These are phyloP conservation scores for Cetonia aurata DNA, from an alignment of 2,888 invertebrate species.

Conservation along the genomic window DNA sequence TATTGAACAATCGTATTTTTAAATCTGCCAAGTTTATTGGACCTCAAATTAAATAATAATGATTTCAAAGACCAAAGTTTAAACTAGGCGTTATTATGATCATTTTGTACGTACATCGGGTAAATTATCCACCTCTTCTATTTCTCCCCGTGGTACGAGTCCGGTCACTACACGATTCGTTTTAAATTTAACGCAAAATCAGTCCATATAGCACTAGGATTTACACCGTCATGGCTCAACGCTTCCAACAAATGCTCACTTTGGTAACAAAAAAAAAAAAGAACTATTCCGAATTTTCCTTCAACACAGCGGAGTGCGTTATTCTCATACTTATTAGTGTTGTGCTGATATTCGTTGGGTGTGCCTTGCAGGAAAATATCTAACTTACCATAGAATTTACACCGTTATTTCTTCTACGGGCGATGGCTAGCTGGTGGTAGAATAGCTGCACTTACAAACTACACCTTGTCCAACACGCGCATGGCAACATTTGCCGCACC, in stretches of 20 bases:
- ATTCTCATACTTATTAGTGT: constrained; percentile 53
- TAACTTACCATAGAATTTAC: constrained; percentile 55
- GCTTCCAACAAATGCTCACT: constrained; percentile 57
- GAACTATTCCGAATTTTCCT: constrained; percentile 56
- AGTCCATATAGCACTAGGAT: constrained; percentile 62
- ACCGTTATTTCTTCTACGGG: constrained; percentile 55
- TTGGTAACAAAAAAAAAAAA: constrained; percentile 45
- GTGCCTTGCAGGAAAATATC: constrained; percentile 58
- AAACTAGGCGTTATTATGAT: no score
- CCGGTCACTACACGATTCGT: constrained; percentile 52
- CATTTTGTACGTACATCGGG: constrained; percentile 50
- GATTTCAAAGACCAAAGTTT: background rate
- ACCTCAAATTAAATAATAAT: constrained; percentile 10
- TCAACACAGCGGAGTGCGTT: constrained; percentile 55
- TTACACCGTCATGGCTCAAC: constrained; percentile 66
- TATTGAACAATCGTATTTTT: background rate
- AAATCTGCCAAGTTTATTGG: constrained; percentile 31
- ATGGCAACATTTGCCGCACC: constrained; percentile 60
- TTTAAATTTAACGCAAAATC: constrained; percentile 54
- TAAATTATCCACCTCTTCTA: constrained; percentile 50
- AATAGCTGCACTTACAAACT: constrained; percentile 50
- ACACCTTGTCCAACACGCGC: constrained; percentile 54
- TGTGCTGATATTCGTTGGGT: constrained; percentile 54
- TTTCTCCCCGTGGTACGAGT: constrained; percentile 44
- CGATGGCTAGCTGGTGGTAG: constrained; percentile 56